Evolutionary conservation across 2,888 invertebrate species (phyloP).

Genomic region (Drosophila colorata): DNA sequence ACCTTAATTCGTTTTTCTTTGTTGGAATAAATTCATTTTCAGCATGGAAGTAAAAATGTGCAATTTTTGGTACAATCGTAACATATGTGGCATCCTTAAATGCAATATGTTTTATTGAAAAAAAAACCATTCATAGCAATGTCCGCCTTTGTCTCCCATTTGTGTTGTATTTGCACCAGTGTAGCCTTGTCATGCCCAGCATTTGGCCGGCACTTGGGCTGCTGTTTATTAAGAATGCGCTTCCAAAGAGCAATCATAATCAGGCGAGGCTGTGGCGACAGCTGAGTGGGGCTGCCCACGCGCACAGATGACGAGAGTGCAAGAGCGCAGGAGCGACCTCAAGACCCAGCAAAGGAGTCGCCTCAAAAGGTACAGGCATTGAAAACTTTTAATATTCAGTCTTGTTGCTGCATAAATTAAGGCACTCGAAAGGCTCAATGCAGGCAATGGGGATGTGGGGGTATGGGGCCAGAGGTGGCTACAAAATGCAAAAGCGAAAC

Average conservation of each 20-base stretch:
- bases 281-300: conserved; percentile 34
- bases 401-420: conserved; percentile 75
- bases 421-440: conserved; percentile 46
- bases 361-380: conserved; percentile 66
- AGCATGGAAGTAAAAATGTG: too few relatives aligned
- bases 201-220: conserved; percentile 29
- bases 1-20: too few relatives aligned
- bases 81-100: too few relatives aligned
- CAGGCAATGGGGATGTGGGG: conserved; percentile 4
- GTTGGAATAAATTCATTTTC: too few relatives aligned
- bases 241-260: conserved; percentile 64
- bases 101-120: too few relatives aligned
- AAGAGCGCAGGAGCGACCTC: conserved; percentile 21
- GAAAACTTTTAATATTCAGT: conserved; percentile 76
- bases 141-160: too few relatives aligned
- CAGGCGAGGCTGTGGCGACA: conserved; percentile 27
- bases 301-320: conserved; percentile 16
- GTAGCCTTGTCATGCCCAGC: conserved; percentile 27
- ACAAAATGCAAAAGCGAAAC: conserved; percentile 24
- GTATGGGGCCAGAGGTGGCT: conserved; percentile 11
- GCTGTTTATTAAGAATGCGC: conserved; percentile 55
- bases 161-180: conserved; percentile 4
- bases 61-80: too few relatives aligned
- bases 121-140: too few relatives aligned
- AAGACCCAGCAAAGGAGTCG: conserved; percentile 32